phyloP scores from a whole-genome alignment of 2,888 invertebrate species.

The Hedya salicella region DNA sequence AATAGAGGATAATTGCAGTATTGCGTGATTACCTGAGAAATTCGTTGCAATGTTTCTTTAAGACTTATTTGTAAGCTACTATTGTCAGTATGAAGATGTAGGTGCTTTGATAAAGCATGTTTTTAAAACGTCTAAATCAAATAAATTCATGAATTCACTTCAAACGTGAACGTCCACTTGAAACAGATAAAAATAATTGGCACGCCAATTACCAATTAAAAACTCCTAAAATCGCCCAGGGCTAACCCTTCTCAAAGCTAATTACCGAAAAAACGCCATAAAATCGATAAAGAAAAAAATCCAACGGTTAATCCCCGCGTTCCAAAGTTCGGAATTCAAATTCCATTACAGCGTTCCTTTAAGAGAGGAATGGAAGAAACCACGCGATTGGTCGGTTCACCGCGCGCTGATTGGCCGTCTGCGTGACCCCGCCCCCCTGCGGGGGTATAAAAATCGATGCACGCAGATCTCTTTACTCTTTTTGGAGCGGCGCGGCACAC shows the following conservation, averaged over 20 bases:
- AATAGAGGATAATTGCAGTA: no score
- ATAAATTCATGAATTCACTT: neutral
- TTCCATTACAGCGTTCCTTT: slow-evolving; percentile 79
- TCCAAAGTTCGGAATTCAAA: slow-evolving; percentile 74
- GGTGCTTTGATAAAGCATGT: no score
- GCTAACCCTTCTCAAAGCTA: slow-evolving; percentile 45
- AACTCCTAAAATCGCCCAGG: slow-evolving; percentile 43
- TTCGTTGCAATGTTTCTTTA: no score
- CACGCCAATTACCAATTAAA: slow-evolving; percentile 29
- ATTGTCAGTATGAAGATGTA: no score
- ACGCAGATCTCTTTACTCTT: slow-evolving; percentile 64
- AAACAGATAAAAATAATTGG: slow-evolving; percentile 28
- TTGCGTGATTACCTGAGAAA: no score
- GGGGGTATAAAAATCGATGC: slow-evolving; percentile 84
- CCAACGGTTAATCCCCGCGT: slow-evolving; percentile 70
- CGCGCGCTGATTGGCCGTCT: slow-evolving; percentile 77
- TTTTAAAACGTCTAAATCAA: neutral
- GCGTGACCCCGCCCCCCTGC: slow-evolving; percentile 75
- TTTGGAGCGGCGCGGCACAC: slow-evolving; percentile 72
- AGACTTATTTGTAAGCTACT: no score
- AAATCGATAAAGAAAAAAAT: slow-evolving; percentile 64
- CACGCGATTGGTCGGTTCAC: slow-evolving; percentile 79
- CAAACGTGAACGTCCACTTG: slow-evolving; percentile 16
- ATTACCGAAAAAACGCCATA: slow-evolving; percentile 48
- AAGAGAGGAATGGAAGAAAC: slow-evolving; percentile 73